A percentile compares a stretch with the other conserved stretches of the same genome.
These are phyloP conservation scores for Bambusicola thoracicus DNA, from an alignment of 2,113 vertebrate genomes.

Conservation along the genomic window DNA sequence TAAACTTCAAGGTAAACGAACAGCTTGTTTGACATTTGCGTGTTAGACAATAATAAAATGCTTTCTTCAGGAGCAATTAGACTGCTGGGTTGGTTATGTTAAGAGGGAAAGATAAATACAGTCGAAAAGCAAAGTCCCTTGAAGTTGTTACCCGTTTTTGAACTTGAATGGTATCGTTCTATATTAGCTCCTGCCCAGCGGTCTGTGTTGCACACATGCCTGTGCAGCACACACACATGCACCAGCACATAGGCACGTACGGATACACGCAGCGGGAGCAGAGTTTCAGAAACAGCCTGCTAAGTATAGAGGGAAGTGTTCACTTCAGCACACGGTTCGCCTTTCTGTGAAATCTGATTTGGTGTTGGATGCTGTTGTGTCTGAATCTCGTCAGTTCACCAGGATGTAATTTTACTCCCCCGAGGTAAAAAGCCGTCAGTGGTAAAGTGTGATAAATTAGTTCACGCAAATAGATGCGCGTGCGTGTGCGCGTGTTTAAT, in stretches of 20 bases:
- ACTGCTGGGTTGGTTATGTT: slow-evolving; percentile 46
- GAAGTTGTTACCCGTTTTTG: neutral
- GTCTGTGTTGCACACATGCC: fast-evolving
- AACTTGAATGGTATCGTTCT: neutral
- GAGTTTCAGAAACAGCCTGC: neutral
- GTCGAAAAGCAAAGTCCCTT: slow-evolving; percentile 20
- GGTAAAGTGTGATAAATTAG: slow-evolving; percentile 84
- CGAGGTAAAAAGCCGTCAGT: slow-evolving; percentile 78
- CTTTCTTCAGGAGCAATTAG: slow-evolving; percentile 66
- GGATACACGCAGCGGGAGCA: fast-evolving
- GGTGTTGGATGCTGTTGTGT: slow-evolving; percentile 64
- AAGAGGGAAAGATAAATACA: slow-evolving; percentile 45
- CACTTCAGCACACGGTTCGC: neutral
- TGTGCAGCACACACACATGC: fast-evolving
- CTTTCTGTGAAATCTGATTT: slow-evolving; percentile 41
- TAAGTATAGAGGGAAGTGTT: slow-evolving; percentile 1
- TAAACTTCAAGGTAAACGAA: slow-evolving; percentile 68
- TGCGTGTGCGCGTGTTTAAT: slow-evolving; percentile 67
- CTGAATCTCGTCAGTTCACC: slow-evolving; percentile 61
- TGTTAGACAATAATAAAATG: slow-evolving; percentile 65
- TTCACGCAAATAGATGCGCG: slow-evolving; percentile 73
- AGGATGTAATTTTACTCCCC: slow-evolving; percentile 80
- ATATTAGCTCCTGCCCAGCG: neutral
- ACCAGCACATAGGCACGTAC: fast-evolving
- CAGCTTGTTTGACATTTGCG: slow-evolving; percentile 61